Conservation (phyloP, 2,797 vertebrate genomes). For the Hyperoplus immaculatus region DNA sequence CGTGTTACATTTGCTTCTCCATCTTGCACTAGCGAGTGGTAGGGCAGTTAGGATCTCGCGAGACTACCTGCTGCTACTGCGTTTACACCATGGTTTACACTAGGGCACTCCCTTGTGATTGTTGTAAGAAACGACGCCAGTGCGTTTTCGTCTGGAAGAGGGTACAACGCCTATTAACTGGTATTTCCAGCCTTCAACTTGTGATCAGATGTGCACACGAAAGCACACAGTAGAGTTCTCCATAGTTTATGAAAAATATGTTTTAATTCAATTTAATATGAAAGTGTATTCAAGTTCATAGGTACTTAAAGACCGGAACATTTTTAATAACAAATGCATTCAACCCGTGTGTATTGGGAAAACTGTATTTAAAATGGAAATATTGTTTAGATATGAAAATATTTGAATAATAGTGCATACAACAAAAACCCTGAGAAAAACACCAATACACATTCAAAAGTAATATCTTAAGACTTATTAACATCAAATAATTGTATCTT, state of each 20-base stretch:
- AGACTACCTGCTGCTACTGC: conserved; percentile 70
- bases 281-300: conserved; percentile 66
- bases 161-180: background rate
- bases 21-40: conserved; percentile 87
- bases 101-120: conserved; percentile 72
- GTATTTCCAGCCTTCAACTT: conserved; percentile 13
- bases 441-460: conserved; percentile 51
- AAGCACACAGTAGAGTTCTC: conserved; percentile 52
- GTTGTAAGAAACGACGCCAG: conserved; percentile 36
- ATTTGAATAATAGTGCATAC: conserved; percentile 47
- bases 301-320: conserved; percentile 53
- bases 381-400: conserved; percentile 28
- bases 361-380: conserved; percentile 13
- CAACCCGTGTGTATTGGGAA: background rate
- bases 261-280: conserved; percentile 76
- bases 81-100: conserved; percentile 23
- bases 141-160: conserved; percentile 3
- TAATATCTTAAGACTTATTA: conserved; percentile 24
- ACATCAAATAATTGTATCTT: conserved; percentile 42
- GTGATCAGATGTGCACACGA: conserved; percentile 49
- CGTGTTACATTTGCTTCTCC: conserved; percentile 88
- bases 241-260: conserved; percentile 75
- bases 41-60: conserved; percentile 81
- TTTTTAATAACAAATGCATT: conserved; percentile 61
- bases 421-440: conserved; percentile 72